A percentile compares a stretch with the other conserved stretches of the same genome.
These are phyloP conservation scores for Chiloscyllium punctatum DNA, from an alignment of 2,797 vertebrate species.

Conservation along the genomic window DNA sequence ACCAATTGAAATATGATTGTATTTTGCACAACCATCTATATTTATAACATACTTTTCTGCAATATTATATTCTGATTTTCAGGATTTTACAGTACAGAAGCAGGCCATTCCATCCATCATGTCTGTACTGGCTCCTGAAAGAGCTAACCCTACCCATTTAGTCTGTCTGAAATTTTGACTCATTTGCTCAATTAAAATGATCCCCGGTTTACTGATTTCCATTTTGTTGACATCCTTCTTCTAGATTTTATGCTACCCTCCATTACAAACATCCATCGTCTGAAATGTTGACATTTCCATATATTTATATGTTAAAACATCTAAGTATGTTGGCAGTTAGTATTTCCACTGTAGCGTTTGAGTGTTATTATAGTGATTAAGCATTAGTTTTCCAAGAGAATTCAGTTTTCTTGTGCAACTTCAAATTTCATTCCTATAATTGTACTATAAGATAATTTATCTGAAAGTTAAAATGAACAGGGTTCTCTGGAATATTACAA, in stretches of 20 bases:
- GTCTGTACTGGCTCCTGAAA: too few species aligned
- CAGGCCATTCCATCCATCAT: too few species aligned
- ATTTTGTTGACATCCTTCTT: background rate
- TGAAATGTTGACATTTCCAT: background rate
- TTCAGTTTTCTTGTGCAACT: background rate
- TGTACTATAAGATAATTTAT: too few species aligned
- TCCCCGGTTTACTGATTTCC: background rate
- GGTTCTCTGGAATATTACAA: background rate
- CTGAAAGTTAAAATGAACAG: background rate
- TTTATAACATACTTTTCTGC: background rate
- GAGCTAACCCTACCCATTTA: too few species aligned
- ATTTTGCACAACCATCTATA: background rate
- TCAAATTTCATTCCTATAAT: background rate
- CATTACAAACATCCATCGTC: background rate
- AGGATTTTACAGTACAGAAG: too few species aligned
- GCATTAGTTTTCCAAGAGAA: background rate
- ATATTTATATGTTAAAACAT: background rate
- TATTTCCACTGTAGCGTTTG: background rate
- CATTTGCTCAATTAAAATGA: background rate
- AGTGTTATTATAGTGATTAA: background rate
- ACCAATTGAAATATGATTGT: background rate
- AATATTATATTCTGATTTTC: background rate
- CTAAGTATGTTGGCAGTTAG: background rate
- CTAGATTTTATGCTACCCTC: background rate
- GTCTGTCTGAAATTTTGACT: background rate